A percentile compares a stretch with the other conserved stretches of the same genome.
Evolutionary conservation across 2,113 vertebrate genomes (phyloP).

Genomic region (Psittacula cyanocephala): DNA sequence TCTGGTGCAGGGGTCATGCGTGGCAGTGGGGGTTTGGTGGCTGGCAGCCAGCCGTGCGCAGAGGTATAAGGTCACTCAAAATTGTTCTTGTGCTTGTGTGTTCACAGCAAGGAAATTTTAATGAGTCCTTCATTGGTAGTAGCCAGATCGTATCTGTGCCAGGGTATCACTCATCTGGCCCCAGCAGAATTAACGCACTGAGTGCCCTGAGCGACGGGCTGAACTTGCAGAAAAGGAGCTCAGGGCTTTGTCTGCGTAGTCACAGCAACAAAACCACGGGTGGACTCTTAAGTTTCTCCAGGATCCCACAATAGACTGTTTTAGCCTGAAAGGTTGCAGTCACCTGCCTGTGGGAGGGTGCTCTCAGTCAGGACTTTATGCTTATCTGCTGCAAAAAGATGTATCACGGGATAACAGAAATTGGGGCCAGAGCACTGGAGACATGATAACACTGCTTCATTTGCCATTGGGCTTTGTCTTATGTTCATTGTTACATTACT

Average conservation of each 20-base stretch:
- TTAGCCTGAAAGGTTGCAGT: not conserved
- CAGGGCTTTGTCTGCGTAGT: not conserved
- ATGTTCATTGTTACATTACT: not conserved
- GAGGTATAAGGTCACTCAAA: conserved; percentile 12
- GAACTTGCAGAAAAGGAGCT: not conserved
- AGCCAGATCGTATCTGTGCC: conserved; percentile 20
- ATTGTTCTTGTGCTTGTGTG: not conserved
- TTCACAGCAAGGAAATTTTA: conserved; percentile 40
- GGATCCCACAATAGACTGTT: not conserved
- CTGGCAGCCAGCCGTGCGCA: not conserved
- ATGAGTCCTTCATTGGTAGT: conserved; percentile 15
- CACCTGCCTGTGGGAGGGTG: not conserved
- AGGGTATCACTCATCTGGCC: conserved; percentile 28
- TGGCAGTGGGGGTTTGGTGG: not conserved
- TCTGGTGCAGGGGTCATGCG: not conserved
- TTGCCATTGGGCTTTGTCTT: not conserved
- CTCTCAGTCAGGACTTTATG: not conserved
- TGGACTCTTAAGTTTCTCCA: not conserved
- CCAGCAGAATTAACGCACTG: not conserved
- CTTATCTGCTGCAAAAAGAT: not conserved
- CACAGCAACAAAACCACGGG: not conserved
- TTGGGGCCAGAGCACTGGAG: not conserved
- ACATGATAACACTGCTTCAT: not conserved
- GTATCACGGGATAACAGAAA: not conserved
- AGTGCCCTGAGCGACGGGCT: not conserved